Conservation (phyloP, 2,888 invertebrate genomes). For the Hydraecia micacea region DNA sequence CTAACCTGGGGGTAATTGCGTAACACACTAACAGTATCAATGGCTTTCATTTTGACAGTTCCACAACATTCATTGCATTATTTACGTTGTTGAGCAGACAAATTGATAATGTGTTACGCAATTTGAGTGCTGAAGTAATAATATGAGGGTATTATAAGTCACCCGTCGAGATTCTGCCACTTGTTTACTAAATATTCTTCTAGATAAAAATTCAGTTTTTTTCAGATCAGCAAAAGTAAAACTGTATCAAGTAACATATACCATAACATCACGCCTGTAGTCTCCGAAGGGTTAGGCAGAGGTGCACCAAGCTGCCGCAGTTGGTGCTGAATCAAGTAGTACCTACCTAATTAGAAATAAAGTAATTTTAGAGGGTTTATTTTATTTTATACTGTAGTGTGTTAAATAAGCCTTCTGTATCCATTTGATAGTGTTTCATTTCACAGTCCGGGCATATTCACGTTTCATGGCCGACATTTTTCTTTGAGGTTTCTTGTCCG, state of each 20-base stretch:
- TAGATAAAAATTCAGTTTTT: not conserved
- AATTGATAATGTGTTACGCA: too few relatives aligned
- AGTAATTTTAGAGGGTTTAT: not conserved
- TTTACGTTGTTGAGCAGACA: not conserved
- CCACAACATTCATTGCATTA: not conserved
- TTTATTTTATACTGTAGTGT: too few relatives aligned
- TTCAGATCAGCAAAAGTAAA: not conserved
- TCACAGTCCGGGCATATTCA: constrained; percentile 42
- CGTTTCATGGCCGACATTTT: constrained; percentile 54
- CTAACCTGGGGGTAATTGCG: not conserved
- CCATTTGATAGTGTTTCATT: not conserved
- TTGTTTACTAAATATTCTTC: not conserved
- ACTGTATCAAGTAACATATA: not conserved
- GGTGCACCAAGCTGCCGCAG: too few relatives aligned
- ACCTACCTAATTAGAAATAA: not conserved
- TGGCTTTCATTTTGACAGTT: not conserved
- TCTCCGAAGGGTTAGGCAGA: not conserved
- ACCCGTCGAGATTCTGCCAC: not conserved
- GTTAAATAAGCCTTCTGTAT: constrained; percentile 30
- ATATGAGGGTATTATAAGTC: not conserved
- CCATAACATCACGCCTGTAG: not conserved
- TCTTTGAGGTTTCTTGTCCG: constrained; percentile 61
- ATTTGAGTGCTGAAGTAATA: too few relatives aligned
- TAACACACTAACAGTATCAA: not conserved
- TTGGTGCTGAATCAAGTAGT: not conserved